These are phyloP conservation scores for Drosophila phalerata DNA, from an alignment of 2,888 invertebrate genomes.

Conservation along the genomic window DNA sequence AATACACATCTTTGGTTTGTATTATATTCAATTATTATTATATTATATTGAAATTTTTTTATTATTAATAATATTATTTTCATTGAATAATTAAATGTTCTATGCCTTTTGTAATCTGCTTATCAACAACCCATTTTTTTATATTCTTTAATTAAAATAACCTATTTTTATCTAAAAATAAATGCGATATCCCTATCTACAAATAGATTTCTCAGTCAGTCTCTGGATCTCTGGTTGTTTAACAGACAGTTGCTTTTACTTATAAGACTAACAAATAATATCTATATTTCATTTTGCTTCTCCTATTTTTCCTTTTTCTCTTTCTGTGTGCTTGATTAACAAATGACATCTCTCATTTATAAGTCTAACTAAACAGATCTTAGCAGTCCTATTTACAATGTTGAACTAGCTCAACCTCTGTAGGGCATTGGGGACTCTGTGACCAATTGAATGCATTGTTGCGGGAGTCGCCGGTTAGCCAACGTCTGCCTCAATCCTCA, in stretches of 20 bases:
- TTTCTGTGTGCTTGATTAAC: not conserved
- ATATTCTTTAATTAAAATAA: no score
- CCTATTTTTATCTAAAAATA: no score
- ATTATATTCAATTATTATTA: no score
- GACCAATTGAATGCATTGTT: constrained; percentile 51
- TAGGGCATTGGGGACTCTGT: constrained; percentile 37
- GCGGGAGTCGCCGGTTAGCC: constrained; percentile 17
- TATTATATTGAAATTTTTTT: no score
- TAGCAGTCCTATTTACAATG: not conserved
- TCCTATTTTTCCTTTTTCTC: not conserved
- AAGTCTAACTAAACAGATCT: not conserved
- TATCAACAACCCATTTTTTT: no score
- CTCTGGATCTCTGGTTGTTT: not conserved
- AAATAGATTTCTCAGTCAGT: no score
- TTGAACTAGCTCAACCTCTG: constrained; percentile 16
- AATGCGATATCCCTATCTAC: no score
- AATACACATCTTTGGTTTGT: no score
- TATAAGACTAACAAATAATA: not conserved
- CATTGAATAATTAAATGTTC: no score
- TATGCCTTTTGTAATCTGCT: no score
- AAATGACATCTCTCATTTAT: constrained; percentile 1
- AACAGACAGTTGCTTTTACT: not conserved
- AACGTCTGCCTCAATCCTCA: constrained; percentile 6
- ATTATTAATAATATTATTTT: no score
- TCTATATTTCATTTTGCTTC: not conserved